phyloP scores from a whole-genome alignment of 2,113 vertebrate genomes.

The Platycercus adscitus region DNA sequence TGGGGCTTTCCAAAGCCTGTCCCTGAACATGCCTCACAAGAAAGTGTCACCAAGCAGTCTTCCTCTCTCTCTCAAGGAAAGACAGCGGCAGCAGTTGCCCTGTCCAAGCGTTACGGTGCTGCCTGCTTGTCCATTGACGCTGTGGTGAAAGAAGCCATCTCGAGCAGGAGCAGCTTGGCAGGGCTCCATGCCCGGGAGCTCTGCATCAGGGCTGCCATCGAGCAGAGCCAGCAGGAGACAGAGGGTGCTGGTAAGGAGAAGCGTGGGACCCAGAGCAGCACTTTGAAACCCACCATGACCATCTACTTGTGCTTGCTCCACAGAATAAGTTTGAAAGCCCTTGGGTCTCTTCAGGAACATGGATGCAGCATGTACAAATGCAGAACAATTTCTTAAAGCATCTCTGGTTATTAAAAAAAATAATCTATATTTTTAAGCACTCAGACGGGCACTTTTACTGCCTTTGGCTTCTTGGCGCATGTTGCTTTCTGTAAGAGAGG shows the following conservation, averaged over 20 bases:
- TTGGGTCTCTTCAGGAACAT: neutral
- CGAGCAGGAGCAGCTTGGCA: constrained; percentile 43
- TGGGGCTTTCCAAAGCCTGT: neutral
- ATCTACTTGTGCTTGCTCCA: neutral
- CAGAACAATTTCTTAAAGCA: neutral
- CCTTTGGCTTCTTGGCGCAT: neutral
- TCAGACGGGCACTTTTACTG: neutral
- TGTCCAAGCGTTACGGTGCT: constrained; percentile 78
- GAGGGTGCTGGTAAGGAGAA: constrained; percentile 74
- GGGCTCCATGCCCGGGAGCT: constrained; percentile 79
- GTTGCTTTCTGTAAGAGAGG: neutral
- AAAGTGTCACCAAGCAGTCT: neutral
- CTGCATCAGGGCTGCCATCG: constrained; percentile 69
- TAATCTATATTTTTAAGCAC: neutral
- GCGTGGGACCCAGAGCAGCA: neutral
- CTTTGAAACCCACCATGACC: neutral
- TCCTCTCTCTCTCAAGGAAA: constrained; percentile 76
- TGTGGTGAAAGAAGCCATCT: constrained; percentile 80
- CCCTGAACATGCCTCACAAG: neutral
- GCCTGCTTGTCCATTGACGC: constrained; percentile 80
- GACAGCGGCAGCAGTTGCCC: constrained; percentile 51
- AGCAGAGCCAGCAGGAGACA: constrained; percentile 55
- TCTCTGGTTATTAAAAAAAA: neutral
- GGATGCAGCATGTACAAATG: fast-evolving
- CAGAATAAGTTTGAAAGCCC: neutral